Conservation (phyloP, 2,113 vertebrate genomes). For the Tricholaema leucomelas region DNA sequence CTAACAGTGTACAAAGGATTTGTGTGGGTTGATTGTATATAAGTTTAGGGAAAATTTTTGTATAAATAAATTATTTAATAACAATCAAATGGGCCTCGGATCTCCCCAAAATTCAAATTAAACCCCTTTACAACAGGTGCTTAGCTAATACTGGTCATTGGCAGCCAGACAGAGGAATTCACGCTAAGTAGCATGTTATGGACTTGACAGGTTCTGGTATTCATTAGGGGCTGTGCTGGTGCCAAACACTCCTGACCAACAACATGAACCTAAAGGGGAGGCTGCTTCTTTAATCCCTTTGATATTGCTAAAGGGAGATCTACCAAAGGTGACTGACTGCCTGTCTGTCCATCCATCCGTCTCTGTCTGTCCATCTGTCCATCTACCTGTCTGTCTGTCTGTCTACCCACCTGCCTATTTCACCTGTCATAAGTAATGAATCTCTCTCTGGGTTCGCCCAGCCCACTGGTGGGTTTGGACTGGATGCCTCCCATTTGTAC, state of each 20-base stretch:
- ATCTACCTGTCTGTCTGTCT: too few relatives aligned
- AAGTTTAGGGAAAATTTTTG: too few relatives aligned
- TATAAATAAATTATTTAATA: too few relatives aligned
- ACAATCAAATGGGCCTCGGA: too few relatives aligned
- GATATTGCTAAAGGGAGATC: not conserved
- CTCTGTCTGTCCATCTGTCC: too few relatives aligned
- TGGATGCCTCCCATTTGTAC: not conserved
- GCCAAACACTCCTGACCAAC: not conserved
- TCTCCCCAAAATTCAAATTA: too few relatives aligned
- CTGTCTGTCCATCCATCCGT: not conserved
- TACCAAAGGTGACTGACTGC: not conserved
- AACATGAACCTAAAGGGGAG: not conserved
- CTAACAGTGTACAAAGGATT: too few relatives aligned
- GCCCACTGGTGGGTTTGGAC: not conserved
- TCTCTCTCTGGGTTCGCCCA: not conserved
- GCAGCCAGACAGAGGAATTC: not conserved
- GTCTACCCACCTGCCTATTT: too few relatives aligned
- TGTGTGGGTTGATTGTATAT: too few relatives aligned
- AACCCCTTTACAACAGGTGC: too few relatives aligned
- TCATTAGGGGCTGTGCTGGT: not conserved
- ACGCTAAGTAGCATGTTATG: not conserved
- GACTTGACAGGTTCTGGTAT: not conserved
- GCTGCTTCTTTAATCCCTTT: not conserved
- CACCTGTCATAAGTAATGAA: too few relatives aligned
- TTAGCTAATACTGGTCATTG: conserved; percentile 27